Base-by-base conservation (phyloP, 2,113 vertebrate genomes). In the Chascanopsetta lugubris region DNA sequence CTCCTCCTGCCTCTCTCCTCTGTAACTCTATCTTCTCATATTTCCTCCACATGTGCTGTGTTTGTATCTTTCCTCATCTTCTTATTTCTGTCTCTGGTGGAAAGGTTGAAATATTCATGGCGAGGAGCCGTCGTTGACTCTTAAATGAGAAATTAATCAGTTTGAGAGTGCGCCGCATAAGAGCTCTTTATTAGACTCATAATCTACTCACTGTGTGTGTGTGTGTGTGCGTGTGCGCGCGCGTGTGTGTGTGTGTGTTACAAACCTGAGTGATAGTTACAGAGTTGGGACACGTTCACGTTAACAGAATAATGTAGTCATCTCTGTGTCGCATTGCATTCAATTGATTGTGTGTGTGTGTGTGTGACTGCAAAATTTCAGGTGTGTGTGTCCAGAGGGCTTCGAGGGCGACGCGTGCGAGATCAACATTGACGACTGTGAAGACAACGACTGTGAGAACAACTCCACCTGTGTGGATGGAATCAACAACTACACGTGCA, bases 361-460 rank as follows among this genome's bases (percentile, higher is more conserved):
- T 60, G 6, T 63, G 12, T 62, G 13, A 12, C 24, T 58, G 36
- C 7, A 8, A 70, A 36, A 26, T 56, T 32, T 42, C 68, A 99
- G 97, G 96, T 99, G 97, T 87, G 88, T 93, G 79, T 99, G 97
- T 88, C 92, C 94, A 3, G 96, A 99, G 47, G 97, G 97, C 45
- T 99, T 98, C 80, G 97, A 99, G 89, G 97, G 97, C 22, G 95
- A 96, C 76, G 79, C 89, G 9, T 99, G 97, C 80, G 95, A 98
- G 89, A 83, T 95, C 84, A 99, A 99, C 78, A 90, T 98, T n/a
- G 96, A 99, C 48, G 97, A 99, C 81, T 99, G 97, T 70, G 97
- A 99, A 83, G 97, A 99, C 68, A 98, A 99, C 55, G 97, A 99
- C 89, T 99, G 97, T 73, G 97, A 99, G 86, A 99, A 99, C 88